Percentiles rank a stretch among this genome's conserved stretches.
These are phyloP conservation scores for Poeciliopsis gracilis DNA, from an alignment of 2,797 vertebrate genomes.

Conservation along the genomic window DNA sequence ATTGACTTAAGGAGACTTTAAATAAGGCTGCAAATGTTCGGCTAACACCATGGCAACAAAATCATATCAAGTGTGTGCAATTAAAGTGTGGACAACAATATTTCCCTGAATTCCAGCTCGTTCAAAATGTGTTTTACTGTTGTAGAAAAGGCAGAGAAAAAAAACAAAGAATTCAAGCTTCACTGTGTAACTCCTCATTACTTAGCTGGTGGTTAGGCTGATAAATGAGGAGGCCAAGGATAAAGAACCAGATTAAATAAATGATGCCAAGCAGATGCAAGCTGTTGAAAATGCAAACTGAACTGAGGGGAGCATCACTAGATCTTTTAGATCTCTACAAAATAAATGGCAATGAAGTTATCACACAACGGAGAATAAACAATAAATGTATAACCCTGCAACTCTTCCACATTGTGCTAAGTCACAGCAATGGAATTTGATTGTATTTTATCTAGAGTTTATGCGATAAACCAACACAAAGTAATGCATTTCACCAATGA, in stretches of 20 bases:
- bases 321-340: background rate
- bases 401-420: background rate
- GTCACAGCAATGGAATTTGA: background rate
- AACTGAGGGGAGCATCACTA: background rate
- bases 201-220: constrained; percentile 47
- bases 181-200: constrained; percentile 34
- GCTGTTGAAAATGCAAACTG: background rate
- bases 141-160: constrained; percentile 9
- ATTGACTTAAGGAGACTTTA: constrained; percentile 13
- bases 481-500: background rate
- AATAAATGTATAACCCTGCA: background rate
- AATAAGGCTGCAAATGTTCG: constrained; percentile 16
- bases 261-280: constrained; percentile 19
- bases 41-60: constrained; percentile 6
- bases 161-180: background rate
- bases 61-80: background rate
- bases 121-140: background rate
- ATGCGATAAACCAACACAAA: background rate
- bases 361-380: background rate
- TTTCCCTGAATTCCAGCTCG: background rate
- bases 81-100: background rate
- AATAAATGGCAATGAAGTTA: background rate
- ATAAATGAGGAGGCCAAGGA: constrained; percentile 31
- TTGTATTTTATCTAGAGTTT: background rate
- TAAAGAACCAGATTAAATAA: constrained; percentile 34